Evolutionary conservation across 2,113 vertebrate species (phyloP).

Genomic region (Thalassarche chlororhynchos): DNA sequence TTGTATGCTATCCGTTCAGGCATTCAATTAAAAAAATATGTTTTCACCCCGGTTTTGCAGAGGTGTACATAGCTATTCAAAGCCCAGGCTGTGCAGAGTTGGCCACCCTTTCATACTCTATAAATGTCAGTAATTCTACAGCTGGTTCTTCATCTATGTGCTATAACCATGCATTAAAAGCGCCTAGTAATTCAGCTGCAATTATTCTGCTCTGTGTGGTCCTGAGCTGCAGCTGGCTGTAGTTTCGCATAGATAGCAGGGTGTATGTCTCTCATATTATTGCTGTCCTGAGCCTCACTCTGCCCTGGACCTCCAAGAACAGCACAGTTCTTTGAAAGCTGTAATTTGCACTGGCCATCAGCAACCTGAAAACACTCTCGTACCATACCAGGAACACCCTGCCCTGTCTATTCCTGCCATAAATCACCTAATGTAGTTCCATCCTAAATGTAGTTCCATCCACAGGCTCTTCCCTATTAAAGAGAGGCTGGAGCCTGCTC

Average conservation of each 20-base stretch:
- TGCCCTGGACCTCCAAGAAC: neutral
- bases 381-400: neutral
- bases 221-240: neutral
- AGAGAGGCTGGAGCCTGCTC: neutral
- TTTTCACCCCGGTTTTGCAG: neutral
- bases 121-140: neutral
- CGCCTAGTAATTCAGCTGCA: neutral
- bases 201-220: neutral
- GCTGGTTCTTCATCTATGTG: neutral
- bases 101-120: accelerated
- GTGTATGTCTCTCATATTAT: neutral
- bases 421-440: neutral
- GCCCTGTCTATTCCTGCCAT: neutral
- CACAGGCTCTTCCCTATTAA: neutral
- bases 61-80: neutral
- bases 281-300: neutral
- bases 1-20: neutral
- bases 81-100: neutral
- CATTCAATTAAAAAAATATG: accelerated
- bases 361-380: neutral
- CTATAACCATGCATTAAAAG: neutral
- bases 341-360: neutral
- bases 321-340: neutral
- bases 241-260: neutral
- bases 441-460: neutral